These are phyloP conservation scores for Eurois occulta DNA, from an alignment of 2,888 invertebrate species.

Conservation along the genomic window DNA sequence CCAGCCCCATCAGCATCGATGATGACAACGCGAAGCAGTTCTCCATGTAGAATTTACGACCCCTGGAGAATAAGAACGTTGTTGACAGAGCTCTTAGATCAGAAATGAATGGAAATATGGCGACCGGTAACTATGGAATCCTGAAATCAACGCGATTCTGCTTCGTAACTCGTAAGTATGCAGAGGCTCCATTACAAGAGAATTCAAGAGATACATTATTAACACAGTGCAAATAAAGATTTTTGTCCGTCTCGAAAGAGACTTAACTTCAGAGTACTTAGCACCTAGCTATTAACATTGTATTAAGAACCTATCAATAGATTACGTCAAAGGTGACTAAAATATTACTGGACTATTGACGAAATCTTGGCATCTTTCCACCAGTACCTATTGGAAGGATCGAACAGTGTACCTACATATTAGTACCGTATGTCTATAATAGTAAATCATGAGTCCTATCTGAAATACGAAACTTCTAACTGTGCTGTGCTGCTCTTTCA, in stretches of 20 bases:
- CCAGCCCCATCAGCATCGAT: constrained; percentile 94
- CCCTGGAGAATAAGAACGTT: constrained; percentile 87
- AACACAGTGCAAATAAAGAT: neutral
- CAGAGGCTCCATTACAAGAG: neutral
- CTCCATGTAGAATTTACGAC: constrained; percentile 93
- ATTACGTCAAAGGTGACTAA: neutral
- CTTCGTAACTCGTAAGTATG: neutral
- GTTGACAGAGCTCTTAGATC: neutral
- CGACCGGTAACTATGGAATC: neutral
- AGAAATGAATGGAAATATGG: neutral
- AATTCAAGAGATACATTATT: neutral
- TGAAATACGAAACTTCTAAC: neutral
- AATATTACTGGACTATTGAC: neutral
- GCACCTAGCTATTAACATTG: neutral
- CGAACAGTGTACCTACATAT: neutral
- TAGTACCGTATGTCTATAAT: neutral
- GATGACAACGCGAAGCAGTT: constrained; percentile 93
- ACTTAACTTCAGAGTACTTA: neutral
- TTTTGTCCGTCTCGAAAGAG: neutral
- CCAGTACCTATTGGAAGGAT: neutral
- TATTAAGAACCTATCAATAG: neutral
- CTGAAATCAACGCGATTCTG: neutral
- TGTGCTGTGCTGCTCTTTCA: neutral
- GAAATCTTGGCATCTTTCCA: constrained; percentile 18
- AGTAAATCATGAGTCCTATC: neutral